Base-by-base conservation (phyloP, 2,888 invertebrate species). In the Tetheella fluctuosa region DNA sequence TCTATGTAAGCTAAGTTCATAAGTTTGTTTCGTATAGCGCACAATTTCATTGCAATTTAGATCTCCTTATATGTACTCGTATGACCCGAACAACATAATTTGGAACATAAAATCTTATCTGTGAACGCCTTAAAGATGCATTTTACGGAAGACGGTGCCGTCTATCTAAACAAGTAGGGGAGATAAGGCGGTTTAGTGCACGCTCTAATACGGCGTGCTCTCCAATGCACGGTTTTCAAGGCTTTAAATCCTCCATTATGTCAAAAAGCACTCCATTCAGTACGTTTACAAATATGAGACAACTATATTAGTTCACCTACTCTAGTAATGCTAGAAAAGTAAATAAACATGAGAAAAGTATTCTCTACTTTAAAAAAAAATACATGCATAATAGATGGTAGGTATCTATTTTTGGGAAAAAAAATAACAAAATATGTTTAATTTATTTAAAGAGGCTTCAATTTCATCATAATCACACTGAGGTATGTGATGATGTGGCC, bases 121-220 rank as follows among this genome's bases (percentile, higher is more conserved):
- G 62, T 68, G 67, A 76, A 75, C 76, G 84, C 80, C 81, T 84
- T 79, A 81, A 84, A 87, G 85, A 86, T 88, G 86, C 88, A 88
- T 86, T 81, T 79, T 81, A 81, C 83, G 86, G 85, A 88, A 87
- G 84, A 77, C 81, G 75, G 75, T 72, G 74, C 77, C 78, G 77
- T 84, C 72, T 86, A 86, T 87, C 85, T 86, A 83, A 83, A 85
- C 82, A 85, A 86, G 82, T 74, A 79, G 88, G 88, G 89, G 81
- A 88, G 89, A 88, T 88, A 89, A 88, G 84, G 65, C 74, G 82
- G 82, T 85, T 85, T 86, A 88, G 81, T 85, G 86, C 84, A 86
- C 77, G 84, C 74, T 78, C 75, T 82, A 81, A 82, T 82, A 81
- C 76, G 67, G 66, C 64, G 68, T 68, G 70, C 68, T 74, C 76